These are phyloP conservation scores for Lynx canadensis DNA, from an alignment of 2,113 vertebrate genomes.

Conservation along the genomic window DNA sequence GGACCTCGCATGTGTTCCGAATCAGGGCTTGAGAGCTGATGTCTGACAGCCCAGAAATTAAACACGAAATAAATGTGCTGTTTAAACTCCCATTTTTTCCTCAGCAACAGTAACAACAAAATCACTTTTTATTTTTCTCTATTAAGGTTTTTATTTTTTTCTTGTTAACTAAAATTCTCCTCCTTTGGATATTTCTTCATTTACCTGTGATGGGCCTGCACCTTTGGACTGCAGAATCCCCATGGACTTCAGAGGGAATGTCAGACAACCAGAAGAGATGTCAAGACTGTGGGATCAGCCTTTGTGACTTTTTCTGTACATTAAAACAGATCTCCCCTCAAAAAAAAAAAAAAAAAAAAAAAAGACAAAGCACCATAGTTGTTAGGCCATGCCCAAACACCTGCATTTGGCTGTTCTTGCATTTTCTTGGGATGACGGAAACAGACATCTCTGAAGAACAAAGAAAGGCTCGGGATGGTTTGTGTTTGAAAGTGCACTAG, in stretches of 20 bases:
- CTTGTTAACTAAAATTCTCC: conserved; percentile 71
- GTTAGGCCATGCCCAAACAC: conserved; percentile 83
- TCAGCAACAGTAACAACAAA: conserved; percentile 78
- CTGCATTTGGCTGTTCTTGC: conserved; percentile 80
- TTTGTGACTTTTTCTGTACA: conserved; percentile 79
- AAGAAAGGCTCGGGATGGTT: conserved; percentile 80
- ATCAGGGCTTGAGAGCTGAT: conserved; percentile 88
- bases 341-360: conserved; percentile 56
- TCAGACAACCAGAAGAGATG: conserved; percentile 45
- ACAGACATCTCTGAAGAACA: conserved; percentile 73
- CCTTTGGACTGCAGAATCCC: background rate
- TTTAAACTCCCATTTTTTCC: conserved; percentile 84
- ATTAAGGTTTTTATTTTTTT: conserved; percentile 2
- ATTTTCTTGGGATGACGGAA: conserved; percentile 78
- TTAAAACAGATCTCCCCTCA: conserved; percentile 73
- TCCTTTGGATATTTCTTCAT: conserved; percentile 80
- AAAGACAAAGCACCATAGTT: conserved; percentile 66
- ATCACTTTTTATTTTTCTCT: conserved; percentile 77
- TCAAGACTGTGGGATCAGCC: conserved; percentile 32
- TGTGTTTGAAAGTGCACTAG: conserved; percentile 78
- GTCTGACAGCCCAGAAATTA: conserved; percentile 89
- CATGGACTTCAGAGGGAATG: conserved; percentile 57
- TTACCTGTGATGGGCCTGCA: conserved; percentile 43
- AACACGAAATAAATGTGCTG: conserved; percentile 89
- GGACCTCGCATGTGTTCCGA: conserved; percentile 87